Percentiles rank a stretch among this genome's conserved stretches.
phyloP scores from a whole-genome alignment of 2,888 invertebrate genomes.

The Euplexia lucipara region DNA sequence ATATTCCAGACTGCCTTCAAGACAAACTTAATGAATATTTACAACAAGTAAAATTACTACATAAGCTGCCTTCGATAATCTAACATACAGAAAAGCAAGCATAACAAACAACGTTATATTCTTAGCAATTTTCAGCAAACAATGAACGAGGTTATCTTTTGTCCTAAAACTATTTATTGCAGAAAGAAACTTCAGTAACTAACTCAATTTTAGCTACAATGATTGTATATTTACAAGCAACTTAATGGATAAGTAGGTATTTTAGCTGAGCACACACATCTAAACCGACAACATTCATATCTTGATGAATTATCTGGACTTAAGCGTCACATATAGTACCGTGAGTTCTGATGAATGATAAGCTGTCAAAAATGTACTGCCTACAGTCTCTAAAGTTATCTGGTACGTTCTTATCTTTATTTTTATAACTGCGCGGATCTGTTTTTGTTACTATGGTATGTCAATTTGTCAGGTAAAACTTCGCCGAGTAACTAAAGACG shows the following conservation, averaged over 20 bases:
- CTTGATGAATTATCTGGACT: conserved; percentile 10
- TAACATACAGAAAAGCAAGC: neutral
- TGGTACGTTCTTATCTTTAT: conserved; percentile 15
- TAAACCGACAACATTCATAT: conserved; percentile 5
- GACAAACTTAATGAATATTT: conserved; percentile 11
- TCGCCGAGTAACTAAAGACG: conserved; percentile 6
- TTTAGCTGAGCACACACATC: neutral
- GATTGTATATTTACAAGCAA: neutral
- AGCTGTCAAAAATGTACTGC: neutral
- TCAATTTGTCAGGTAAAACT: conserved; percentile 46
- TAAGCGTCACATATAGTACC: neutral
- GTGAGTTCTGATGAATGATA: conserved; percentile 3
- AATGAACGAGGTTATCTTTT: neutral
- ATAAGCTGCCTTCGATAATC: conserved; percentile 5
- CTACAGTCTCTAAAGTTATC: neutral
- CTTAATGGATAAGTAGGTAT: conserved; percentile 22
- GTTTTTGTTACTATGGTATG: conserved; percentile 41
- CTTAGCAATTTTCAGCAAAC: conserved; percentile 30
- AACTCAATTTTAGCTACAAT: neutral
- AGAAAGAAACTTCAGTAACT: conserved; percentile 5
- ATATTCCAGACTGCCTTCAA: conserved; percentile 17
- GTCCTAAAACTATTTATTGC: neutral
- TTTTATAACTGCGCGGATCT: neutral
- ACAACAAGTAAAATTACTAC: conserved; percentile 9
- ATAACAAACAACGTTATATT: neutral